These are phyloP conservation scores for Pseudomyrmex cubaensis DNA, from an alignment of 1,140 invertebrate species.

Conservation along the genomic window DNA sequence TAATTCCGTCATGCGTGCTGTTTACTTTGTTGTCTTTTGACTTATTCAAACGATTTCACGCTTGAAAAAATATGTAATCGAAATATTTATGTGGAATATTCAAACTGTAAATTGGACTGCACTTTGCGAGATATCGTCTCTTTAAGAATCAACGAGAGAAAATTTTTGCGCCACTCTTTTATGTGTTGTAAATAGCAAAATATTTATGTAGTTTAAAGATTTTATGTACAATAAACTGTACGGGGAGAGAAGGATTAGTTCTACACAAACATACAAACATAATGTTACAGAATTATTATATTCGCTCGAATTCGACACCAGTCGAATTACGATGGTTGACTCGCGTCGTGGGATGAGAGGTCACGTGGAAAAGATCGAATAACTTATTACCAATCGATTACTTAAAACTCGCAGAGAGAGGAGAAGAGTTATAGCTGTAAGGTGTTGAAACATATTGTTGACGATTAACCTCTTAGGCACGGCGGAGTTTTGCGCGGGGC, in stretches of 20 bases:
- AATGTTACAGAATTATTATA: slow-evolving; percentile 13
- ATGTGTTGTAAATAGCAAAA: slow-evolving; percentile 32
- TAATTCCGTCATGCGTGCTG: slow-evolving; percentile 13
- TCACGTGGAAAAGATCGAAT: slow-evolving; percentile 1
- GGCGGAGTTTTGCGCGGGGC: too few species aligned
- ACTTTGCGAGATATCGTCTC: not conserved
- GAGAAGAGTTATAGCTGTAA: slow-evolving; percentile 15
- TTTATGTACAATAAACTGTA: not conserved
- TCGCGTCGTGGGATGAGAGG: not conserved
- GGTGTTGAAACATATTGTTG: not conserved
- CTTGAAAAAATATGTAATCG: not conserved
- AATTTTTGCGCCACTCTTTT: not conserved
- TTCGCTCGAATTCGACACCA: not conserved
- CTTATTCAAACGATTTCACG: not conserved
- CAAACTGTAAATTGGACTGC: not conserved
- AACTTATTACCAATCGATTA: slow-evolving; percentile 25
- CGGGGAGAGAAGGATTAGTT: slow-evolving; percentile 2
- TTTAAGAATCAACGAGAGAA: slow-evolving; percentile 2
- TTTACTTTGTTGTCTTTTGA: not conserved
- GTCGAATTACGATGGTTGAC: not conserved
- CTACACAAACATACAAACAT: not conserved
- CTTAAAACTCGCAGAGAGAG: not conserved
- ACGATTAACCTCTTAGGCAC: too few species aligned
- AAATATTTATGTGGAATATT: not conserved
- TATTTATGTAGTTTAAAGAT: slow-evolving; percentile 43